Percentiles rank a stretch among this genome's conserved stretches.
These are phyloP conservation scores for Tinamus major DNA, from an alignment of 2,797 vertebrate species.

Conservation along the genomic window DNA sequence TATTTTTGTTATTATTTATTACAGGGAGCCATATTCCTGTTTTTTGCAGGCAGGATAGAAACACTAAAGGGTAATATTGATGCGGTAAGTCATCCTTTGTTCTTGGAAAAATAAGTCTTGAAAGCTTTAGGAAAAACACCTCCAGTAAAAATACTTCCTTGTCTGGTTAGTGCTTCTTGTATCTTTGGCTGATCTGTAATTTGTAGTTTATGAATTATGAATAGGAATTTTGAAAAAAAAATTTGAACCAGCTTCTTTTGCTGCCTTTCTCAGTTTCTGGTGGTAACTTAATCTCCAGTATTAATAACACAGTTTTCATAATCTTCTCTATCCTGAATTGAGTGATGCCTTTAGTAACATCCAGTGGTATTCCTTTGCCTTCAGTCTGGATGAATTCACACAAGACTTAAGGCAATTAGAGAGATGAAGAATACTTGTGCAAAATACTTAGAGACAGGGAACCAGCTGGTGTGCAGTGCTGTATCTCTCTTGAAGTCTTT, in stretches of 20 bases:
- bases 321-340: not conserved
- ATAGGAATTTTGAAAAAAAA: not conserved
- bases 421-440: not conserved
- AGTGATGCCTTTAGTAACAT: not conserved
- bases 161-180: not conserved
- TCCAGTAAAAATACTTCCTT: not conserved
- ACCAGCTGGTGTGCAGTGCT: not conserved
- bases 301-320: not conserved
- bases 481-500: not conserved
- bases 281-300: not conserved
- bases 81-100: conserved; percentile 82
- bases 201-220: not conserved
- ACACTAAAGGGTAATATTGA: conserved; percentile 97
- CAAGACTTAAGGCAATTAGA: not conserved
- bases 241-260: not conserved
- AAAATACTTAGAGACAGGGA: not conserved
- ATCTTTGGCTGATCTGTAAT: not conserved
- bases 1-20: conserved; percentile 66
- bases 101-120: not conserved
- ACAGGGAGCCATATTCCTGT: conserved; percentile 98
- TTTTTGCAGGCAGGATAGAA: conserved; percentile 97
- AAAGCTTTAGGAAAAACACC: not conserved
- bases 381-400: not conserved
- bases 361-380: not conserved
- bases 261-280: not conserved